phyloP scores from a whole-genome alignment of 2,797 vertebrate genomes.

The Chaetodon trifasciatus region DNA sequence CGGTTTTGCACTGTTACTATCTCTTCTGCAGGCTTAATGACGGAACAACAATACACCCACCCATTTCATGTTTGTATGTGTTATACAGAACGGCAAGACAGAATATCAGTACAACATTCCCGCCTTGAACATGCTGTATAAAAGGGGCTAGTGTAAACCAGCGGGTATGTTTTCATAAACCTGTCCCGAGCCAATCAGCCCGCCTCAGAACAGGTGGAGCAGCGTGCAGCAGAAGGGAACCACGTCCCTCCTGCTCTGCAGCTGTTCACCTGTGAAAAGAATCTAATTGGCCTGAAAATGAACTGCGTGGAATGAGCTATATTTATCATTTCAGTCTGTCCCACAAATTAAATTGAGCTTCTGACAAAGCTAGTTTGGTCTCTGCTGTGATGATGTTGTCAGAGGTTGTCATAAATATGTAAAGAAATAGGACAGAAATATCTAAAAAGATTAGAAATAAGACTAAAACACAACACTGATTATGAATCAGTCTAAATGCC shows the following conservation, averaged over 20 bases:
- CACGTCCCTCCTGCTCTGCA: conserved; percentile 9
- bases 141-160: not conserved
- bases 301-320: not conserved
- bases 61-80: no score
- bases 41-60: no score
- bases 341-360: not conserved
- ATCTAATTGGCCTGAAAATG: conserved; percentile 2
- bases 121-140: no score
- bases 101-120: no score
- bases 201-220: conserved; percentile 16
- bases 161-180: not conserved
- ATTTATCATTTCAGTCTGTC: not conserved
- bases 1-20: no score
- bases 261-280: conserved; percentile 5
- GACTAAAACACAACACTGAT: not conserved
- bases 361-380: not conserved
- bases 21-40: no score
- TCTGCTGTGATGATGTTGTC: not conserved
- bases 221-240: conserved; percentile 21
- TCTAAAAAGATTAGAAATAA: no score
- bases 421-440: no score
- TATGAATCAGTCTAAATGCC: not conserved
- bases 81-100: no score
- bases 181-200: not conserved
- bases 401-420: not conserved